A percentile compares a stretch with the other conserved stretches of the same genome.
Evolutionary conservation across 1,140 invertebrate species (phyloP).

Genomic region (Meteorus sp.): DNA sequence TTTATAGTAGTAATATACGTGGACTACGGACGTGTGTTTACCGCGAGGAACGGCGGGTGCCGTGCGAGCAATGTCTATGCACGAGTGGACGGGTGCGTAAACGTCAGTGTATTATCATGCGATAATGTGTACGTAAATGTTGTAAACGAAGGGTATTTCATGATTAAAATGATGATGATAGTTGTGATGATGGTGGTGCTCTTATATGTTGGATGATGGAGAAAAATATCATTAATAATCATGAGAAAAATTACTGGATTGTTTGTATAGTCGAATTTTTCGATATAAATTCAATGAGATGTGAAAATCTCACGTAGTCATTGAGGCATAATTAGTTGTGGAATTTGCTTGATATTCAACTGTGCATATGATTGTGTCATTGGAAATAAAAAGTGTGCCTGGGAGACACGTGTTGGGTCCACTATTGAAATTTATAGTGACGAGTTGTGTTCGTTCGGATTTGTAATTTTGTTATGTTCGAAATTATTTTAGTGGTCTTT

Average conservation of each 20-base stretch:
- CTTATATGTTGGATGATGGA: no score
- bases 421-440: background rate
- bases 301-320: no score
- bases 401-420: background rate
- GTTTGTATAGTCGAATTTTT: no score
- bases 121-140: conserved; percentile 16
- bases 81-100: conserved; percentile 25
- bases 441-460: no score
- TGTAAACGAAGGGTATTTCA: background rate
- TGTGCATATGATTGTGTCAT: background rate
- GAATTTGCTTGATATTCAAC: no score
- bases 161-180: background rate
- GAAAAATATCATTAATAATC: no score
- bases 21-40: conserved; percentile 10
- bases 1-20: no score
- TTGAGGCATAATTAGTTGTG: no score
- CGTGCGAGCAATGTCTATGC: conserved; percentile 27
- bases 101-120: conserved; percentile 13
- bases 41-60: conserved; percentile 16
- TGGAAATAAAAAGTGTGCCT: background rate
- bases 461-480: no score
- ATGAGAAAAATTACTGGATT: no score
- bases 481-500: conserved; percentile 1
- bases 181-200: no score
- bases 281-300: no score